Conservation (phyloP, 2,113 vertebrate genomes). For the Petromus typicus region DNA sequence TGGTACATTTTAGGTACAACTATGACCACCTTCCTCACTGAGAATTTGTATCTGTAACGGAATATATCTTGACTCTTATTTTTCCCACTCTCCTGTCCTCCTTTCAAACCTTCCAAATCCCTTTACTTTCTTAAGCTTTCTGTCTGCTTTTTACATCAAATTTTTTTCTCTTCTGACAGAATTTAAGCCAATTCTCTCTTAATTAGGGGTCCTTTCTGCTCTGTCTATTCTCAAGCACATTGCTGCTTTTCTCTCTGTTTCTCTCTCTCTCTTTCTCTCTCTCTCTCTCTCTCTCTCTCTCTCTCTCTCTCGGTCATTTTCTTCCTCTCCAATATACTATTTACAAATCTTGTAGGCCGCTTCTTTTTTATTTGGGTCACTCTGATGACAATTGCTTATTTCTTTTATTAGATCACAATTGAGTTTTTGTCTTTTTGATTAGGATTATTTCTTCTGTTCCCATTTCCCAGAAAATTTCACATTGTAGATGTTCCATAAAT, state of each 20-base stretch:
- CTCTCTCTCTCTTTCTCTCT: too few relatives aligned
- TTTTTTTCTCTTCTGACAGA: neutral
- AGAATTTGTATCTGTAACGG: too few relatives aligned
- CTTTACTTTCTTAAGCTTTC: too few relatives aligned
- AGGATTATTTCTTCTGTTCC: neutral
- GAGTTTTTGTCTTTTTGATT: neutral
- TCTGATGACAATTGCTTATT: neutral
- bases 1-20: too few relatives aligned
- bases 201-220: neutral
- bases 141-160: too few relatives aligned
- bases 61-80: too few relatives aligned
- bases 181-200: neutral
- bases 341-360: neutral
- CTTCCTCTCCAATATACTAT: neutral
- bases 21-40: too few relatives aligned
- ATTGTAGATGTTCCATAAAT: neutral
- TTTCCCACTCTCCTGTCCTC: too few relatives aligned
- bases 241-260: neutral
- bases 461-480: neutral
- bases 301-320: neutral
- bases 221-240: neutral
- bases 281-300: neutral
- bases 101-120: too few relatives aligned
- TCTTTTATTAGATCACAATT: neutral
- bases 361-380: neutral